Base-by-base conservation (phyloP, 2,888 invertebrate genomes). In the Dromius quadrimaculatus region DNA sequence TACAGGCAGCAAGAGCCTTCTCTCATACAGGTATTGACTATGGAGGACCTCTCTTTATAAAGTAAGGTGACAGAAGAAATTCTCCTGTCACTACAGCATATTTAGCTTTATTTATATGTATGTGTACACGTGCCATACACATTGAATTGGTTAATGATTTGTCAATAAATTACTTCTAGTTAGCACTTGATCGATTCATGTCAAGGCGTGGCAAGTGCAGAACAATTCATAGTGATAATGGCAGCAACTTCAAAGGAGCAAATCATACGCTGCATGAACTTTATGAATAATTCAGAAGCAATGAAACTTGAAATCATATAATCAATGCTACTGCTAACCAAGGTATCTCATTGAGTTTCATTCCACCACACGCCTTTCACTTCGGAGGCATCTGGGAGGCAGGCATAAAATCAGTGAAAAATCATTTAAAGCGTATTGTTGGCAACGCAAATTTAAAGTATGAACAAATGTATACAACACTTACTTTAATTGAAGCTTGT, bases 311-410 rank as follows among this genome's bases (percentile, higher is more conserved):
- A 13, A 28, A 22, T 19, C 13, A 47, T 3, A 64, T 64, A 11
- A 50, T 41, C 38, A 23, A 36, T n/a, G 45, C 22, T n/a, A 36
- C 38, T 22, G 20, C 41, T 19, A 19, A 13, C 5, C 17, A 43
- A 41, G 17, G 32, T 5, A 62, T 73, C 19, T 2, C 62, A 6
- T 76, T 75, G 76, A 45, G 73, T 8, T 77, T 76, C 43, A 75
- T 73, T 50, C 74, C 75, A 2, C 73, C 76, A 13, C 22, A 36
- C 13, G 64, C 74, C 8, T 74, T 74, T 1, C 41, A n/a, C n/a
- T n/a, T n/a, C n/a, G n/a, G n/a, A n/a, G 63, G 43, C 72, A 76
- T 68, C 72, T 74, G 47, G 76, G 76, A 9, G 74, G 76, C 8
- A 23, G 74, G 59, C 5, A 38, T 61, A 36, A 61, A 61, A 38